Conservation (phyloP, 2,797 vertebrate genomes). For the Urophycis tenuis region DNA sequence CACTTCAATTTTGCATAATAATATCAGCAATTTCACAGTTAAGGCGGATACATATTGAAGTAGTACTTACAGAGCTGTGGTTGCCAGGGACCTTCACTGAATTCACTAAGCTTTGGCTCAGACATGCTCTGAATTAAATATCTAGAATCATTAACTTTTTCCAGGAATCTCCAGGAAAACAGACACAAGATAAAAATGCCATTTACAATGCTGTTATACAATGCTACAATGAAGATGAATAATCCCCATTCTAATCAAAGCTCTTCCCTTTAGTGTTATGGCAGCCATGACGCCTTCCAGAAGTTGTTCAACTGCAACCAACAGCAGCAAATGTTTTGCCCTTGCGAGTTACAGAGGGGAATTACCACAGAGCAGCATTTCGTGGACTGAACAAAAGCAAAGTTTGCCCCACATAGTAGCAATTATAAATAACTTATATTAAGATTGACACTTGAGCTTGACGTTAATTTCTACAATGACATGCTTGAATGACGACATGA, state of each 20-base stretch:
- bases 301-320: slow-evolving; percentile 20
- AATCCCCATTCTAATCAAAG: background rate
- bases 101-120: background rate
- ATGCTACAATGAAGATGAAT: background rate
- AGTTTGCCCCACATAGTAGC: background rate
- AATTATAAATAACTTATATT: slow-evolving; percentile 39
- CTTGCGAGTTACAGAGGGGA: slow-evolving; percentile 31
- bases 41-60: background rate
- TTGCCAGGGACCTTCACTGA: background rate
- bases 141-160: background rate
- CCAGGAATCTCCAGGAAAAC: background rate
- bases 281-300: background rate
- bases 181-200: background rate
- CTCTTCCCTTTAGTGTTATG: background rate
- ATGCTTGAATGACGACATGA: slow-evolving; percentile 68
- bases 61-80: background rate
- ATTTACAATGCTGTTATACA: background rate
- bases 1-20: slow-evolving; percentile 39
- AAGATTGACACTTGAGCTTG: slow-evolving; percentile 60
- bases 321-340: slow-evolving; percentile 28
- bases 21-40: slow-evolving; percentile 30
- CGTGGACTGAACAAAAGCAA: slow-evolving; percentile 31
- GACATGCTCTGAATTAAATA: background rate
- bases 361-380: slow-evolving; percentile 34
- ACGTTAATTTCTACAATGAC: slow-evolving; percentile 61